A percentile compares a stretch with the other conserved stretches of the same genome.
Evolutionary conservation across 2,113 vertebrate species (phyloP).

Genomic region (Nycticebus coucang): DNA sequence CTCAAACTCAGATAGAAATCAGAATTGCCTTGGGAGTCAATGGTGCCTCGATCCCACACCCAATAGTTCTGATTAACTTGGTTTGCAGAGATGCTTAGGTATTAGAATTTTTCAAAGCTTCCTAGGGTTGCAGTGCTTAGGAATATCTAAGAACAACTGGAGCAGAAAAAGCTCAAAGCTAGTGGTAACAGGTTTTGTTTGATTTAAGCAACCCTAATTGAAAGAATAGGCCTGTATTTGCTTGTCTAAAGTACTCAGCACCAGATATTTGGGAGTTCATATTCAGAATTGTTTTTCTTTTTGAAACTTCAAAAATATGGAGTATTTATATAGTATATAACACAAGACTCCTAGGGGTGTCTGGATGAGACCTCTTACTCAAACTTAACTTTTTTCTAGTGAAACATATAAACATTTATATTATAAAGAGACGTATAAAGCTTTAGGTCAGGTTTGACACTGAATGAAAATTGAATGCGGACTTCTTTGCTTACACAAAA

Average conservation of each 20-base stretch:
- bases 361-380: neutral
- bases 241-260: neutral
- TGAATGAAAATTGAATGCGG: neutral
- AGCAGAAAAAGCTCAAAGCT: constrained; percentile 5
- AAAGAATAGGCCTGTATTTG: constrained; percentile 25
- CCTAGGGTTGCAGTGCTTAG: neutral
- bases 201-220: neutral
- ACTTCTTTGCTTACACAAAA: neutral
- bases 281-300: neutral
- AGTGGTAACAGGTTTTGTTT: neutral
- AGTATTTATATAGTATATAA: neutral
- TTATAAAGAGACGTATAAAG: neutral
- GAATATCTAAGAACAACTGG: neutral
- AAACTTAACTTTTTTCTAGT: neutral
- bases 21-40: neutral
- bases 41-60: neutral
- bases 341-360: neutral
- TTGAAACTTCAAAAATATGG: neutral
- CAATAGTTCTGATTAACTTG: neutral
- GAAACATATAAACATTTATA: neutral
- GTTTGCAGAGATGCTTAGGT: neutral
- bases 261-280: constrained; percentile 27
- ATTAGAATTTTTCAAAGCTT: neutral
- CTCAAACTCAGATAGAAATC: neutral
- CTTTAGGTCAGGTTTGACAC: neutral